These are phyloP conservation scores for Marcusenius ussheri DNA, from an alignment of 2,113 vertebrate genomes.

Conservation along the genomic window DNA sequence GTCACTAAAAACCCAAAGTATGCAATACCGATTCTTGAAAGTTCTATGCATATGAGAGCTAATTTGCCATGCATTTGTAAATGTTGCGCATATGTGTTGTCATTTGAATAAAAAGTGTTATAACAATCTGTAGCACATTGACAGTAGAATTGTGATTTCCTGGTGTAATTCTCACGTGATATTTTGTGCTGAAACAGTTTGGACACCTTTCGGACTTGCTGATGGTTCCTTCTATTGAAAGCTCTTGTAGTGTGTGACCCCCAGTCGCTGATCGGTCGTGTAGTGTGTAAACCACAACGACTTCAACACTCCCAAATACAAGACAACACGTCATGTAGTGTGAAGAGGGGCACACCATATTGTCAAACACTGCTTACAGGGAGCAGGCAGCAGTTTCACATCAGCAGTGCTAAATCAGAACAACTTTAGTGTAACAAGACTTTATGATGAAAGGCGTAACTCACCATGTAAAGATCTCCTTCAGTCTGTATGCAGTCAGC, in stretches of 20 bases:
- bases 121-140: not conserved
- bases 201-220: not conserved
- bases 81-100: not conserved
- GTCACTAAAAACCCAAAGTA: no score
- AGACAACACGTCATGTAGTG: not conserved
- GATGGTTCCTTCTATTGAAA: not conserved
- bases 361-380: not conserved
- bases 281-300: not conserved
- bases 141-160: not conserved
- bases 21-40: no score
- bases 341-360: not conserved
- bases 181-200: not conserved
- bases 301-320: not conserved
- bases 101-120: not conserved
- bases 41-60: not conserved
- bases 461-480: conserved; percentile 58
- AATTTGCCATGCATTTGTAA: not conserved
- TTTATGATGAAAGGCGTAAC: not conserved
- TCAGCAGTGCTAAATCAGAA: not conserved
- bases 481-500: conserved; percentile 34
- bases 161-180: not conserved
- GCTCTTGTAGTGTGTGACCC: not conserved
- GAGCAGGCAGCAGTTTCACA: not conserved
- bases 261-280: not conserved
- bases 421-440: not conserved